Conservation (phyloP, 2,113 vertebrate species). For the Leucopsar rothschildi region DNA sequence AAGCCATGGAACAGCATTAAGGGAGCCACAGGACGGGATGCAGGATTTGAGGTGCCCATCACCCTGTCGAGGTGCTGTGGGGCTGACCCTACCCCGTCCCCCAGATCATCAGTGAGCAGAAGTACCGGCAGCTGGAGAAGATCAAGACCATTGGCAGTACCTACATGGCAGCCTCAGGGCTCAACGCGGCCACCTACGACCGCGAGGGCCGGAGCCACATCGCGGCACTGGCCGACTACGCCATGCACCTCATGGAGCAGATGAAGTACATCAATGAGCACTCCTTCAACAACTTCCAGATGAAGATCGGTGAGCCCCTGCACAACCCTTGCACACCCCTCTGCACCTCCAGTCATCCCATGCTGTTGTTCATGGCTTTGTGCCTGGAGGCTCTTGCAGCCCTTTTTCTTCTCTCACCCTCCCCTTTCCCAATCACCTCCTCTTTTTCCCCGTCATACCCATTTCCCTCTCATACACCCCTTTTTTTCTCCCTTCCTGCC, state of each 20-base stretch:
- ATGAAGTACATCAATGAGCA: slow-evolving; percentile 43
- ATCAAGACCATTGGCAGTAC: slow-evolving; percentile 97
- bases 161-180: slow-evolving; percentile 93
- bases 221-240: slow-evolving; percentile 19
- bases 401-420: too few species aligned
- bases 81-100: rapidly evolving
- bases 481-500: background rate
- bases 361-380: rapidly evolving
- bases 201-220: slow-evolving; percentile 30
- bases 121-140: slow-evolving; percentile 89
- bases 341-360: background rate
- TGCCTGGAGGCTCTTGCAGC: background rate
- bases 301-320: background rate
- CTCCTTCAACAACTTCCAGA: slow-evolving; percentile 52
- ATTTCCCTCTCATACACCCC: background rate
- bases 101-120: slow-evolving; percentile 31
- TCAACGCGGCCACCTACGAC: slow-evolving; percentile 92
- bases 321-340: background rate
- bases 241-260: slow-evolving; percentile 40
- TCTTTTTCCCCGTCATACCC: background rate
- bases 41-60: background rate
- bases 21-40: rapidly evolving
- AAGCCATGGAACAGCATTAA: rapidly evolving
- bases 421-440: background rate
- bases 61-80: rapidly evolving